phyloP scores from a whole-genome alignment of 2,888 invertebrate species.

The Euzophera pinguis region DNA sequence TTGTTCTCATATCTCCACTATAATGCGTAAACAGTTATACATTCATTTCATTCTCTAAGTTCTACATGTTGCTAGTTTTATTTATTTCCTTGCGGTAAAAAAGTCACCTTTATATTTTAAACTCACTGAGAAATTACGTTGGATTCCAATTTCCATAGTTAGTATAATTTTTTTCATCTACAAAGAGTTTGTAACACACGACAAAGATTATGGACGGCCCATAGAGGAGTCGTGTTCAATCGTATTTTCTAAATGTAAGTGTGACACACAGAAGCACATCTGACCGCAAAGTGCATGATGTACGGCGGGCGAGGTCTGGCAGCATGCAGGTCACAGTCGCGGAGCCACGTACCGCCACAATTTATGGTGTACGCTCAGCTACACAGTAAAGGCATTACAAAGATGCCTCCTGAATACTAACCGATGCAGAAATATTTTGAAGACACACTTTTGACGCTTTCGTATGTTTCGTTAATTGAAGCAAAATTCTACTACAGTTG shows the following conservation, averaged over 20 bases:
- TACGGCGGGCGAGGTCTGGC: not conserved
- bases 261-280: not conserved
- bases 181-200: too few relatives aligned
- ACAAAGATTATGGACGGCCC: too few relatives aligned
- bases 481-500: too few relatives aligned
- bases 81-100: too few relatives aligned
- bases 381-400: slow-evolving; percentile 29
- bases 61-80: not conserved
- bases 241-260: not conserved
- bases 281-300: slow-evolving; percentile 5
- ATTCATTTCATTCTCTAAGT: slow-evolving; percentile 12
- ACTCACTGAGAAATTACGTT: too few relatives aligned
- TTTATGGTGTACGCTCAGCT: slow-evolving; percentile 14
- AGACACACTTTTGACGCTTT: too few relatives aligned
- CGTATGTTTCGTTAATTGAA: too few relatives aligned
- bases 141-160: too few relatives aligned
- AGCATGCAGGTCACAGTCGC: slow-evolving; percentile 10
- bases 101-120: too few relatives aligned
- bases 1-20: slow-evolving; percentile 40
- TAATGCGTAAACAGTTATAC: slow-evolving; percentile 16
- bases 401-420: slow-evolving; percentile 23
- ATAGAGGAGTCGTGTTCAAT: not conserved
- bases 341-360: slow-evolving; percentile 5
- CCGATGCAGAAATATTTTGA: not conserved
- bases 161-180: too few relatives aligned